Percentiles rank a stretch among this genome's conserved stretches.
phyloP scores from a whole-genome alignment of 1,140 invertebrate species.

The Temnothorax nylanderi region DNA sequence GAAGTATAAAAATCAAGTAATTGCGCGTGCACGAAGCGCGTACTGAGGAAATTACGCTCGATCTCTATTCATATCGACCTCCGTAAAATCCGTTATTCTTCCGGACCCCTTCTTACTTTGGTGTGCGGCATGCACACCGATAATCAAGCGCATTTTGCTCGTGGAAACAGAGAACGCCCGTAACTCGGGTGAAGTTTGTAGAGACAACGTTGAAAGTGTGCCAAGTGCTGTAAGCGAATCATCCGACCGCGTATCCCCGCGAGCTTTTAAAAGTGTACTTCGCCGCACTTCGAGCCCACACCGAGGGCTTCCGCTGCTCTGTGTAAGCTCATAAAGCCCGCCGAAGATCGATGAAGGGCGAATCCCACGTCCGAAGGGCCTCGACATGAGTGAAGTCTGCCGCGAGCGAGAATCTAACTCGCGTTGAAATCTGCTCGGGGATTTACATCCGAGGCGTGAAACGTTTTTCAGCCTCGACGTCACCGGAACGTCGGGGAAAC shows the following conservation, averaged over 20 bases:
- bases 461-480: constrained; percentile 64
- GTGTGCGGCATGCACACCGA: constrained; percentile 20
- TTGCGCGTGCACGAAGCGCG: constrained; percentile 25
- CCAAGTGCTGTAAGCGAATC: constrained; percentile 59
- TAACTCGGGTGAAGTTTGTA: constrained; percentile 41
- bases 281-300: constrained; percentile 30
- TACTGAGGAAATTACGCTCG: constrained; percentile 38
- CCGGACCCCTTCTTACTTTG: constrained; percentile 31
- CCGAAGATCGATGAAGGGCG: constrained; percentile 69
- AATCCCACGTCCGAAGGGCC: constrained; percentile 62
- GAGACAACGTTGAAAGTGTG: constrained; percentile 58
- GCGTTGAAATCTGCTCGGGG: constrained; percentile 64
- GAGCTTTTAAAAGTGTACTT: constrained; percentile 64
- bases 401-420: not conserved
- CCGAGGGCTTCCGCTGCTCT: constrained; percentile 12
- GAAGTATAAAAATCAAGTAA: constrained; percentile 50
- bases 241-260: constrained; percentile 34
- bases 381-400: constrained; percentile 27
- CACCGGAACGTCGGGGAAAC: constrained; percentile 39
- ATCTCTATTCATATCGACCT: constrained; percentile 32
- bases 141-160: constrained; percentile 44
- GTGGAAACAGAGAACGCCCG: constrained; percentile 27
- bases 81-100: constrained; percentile 41
- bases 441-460: constrained; percentile 66
- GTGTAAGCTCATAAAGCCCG: constrained; percentile 64